phyloP scores from a whole-genome alignment of 2,797 vertebrate genomes.

The Ctenochaetus hawaiiensis region DNA sequence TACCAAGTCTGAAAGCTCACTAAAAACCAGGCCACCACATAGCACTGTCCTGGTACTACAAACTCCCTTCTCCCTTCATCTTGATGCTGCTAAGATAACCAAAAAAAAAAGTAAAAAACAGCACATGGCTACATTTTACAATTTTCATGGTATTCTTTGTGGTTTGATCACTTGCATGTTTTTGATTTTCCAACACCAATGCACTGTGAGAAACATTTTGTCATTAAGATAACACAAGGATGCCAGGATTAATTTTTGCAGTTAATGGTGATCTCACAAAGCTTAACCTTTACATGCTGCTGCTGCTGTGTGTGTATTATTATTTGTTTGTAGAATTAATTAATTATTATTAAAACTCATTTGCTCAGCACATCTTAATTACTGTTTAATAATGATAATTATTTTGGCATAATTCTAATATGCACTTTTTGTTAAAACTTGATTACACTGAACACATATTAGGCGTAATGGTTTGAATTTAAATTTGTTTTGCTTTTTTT shows the following conservation, averaged over 20 bases:
- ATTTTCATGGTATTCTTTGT: conserved; percentile 1
- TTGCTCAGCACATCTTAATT: neutral
- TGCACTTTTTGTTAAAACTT: neutral
- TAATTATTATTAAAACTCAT: neutral
- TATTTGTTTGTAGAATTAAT: neutral
- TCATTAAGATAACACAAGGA: neutral
- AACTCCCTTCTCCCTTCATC: neutral
- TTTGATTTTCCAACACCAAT: neutral
- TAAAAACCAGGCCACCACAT: neutral
- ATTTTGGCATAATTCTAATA: neutral
- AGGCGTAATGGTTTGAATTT: neutral
- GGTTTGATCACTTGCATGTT: neutral
- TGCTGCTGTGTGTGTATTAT: neutral
- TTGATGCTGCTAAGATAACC: conserved; percentile 1
- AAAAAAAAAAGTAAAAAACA: conserved; percentile 1
- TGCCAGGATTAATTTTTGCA: neutral
- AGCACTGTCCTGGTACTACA: neutral
- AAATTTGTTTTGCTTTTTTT: neutral
- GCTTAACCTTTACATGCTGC: neutral
- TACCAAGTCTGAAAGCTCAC: neutral
- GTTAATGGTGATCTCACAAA: conserved; percentile 11
- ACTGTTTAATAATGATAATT: neutral
- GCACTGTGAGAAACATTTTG: neutral
- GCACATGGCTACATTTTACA: conserved; percentile 24
- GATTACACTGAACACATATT: neutral